Evolutionary conservation across 2,113 vertebrate genomes (phyloP), one percentile per base, ranked within the genome.

Genomic region (Urocitellus parryii): DNA sequence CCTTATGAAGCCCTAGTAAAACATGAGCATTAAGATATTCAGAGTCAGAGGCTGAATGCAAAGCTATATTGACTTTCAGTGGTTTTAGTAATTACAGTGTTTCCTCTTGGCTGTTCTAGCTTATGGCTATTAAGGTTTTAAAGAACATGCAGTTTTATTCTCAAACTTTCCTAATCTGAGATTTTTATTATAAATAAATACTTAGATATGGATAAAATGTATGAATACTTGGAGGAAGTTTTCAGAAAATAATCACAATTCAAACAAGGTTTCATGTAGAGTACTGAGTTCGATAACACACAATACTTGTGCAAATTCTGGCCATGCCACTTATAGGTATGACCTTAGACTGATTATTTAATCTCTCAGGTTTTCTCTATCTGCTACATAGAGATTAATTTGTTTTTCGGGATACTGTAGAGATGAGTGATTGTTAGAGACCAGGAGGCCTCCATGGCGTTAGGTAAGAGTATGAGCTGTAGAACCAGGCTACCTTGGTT

Each of bases 131-230:
- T 83, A 11, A 82, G 88, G 58, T 18, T 24, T 63, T 94, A 70
- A 94, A 84, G 18, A 77, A 88, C 65, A 79, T 93, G 96, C 83
- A 82, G 45, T 86, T 96, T 92, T 92, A 70, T 72, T 95, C 32
- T 90, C 81, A 68, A 92, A 5, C 48, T 93, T 96, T 94, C 61
- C 68, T 76, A 82, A 68, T 61, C 63, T 74, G 45, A 96, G 94
- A 76, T 78, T 83, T 92, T 86, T 81, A 42, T 42, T 22, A 58
- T 58, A 22, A 74, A 42, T 88, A 96, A 95, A 80, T 88, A 90
- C 25, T 61, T 94, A 51, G 27, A 34, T 32, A 84, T 80, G 27
- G 67, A 90, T 96, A 65, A 88, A 86, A 72, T 86, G 3, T 90
- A 48, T 94, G 34, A 95, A 81, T 96, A 61, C 70, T 85, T 78